A percentile compares a stretch with the other conserved stretches of the same genome.
These are phyloP conservation scores for Rhynchonema sp. DNA, from an alignment of 2,888 invertebrate genomes.

Conservation along the genomic window DNA sequence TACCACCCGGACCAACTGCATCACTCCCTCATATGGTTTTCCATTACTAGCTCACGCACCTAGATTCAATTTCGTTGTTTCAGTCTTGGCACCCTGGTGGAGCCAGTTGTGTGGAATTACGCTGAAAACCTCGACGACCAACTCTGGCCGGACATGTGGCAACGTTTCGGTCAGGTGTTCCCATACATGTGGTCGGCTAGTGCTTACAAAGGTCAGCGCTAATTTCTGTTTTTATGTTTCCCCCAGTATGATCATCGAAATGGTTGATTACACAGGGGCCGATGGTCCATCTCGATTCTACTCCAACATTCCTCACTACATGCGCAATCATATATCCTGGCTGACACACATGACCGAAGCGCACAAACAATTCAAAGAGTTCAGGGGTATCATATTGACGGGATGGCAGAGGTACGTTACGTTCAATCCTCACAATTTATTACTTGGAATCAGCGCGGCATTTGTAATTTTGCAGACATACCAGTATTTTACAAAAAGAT, in stretches of 20 bases:
- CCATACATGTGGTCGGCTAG: slow-evolving; percentile 51
- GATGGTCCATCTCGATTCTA: slow-evolving; percentile 32
- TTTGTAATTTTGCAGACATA: neutral
- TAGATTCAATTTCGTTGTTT: too few species aligned
- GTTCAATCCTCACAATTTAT: neutral
- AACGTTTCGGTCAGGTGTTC: slow-evolving; percentile 36
- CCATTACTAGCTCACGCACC: too few species aligned
- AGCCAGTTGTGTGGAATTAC: slow-evolving; percentile 25
- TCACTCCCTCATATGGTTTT: too few species aligned
- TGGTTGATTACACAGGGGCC: slow-evolving; percentile 37
- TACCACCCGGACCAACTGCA: too few species aligned
- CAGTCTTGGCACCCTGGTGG: slow-evolving; percentile 13
- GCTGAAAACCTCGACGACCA: slow-evolving; percentile 23
- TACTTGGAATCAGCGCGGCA: neutral
- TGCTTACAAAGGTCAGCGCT: slow-evolving; percentile 41
- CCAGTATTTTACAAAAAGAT: too few species aligned
- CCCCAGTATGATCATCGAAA: too few species aligned
- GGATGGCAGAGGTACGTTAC: slow-evolving; percentile 33
- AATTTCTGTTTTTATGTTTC: neutral
- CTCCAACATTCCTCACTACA: slow-evolving; percentile 33
- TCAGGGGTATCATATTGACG: slow-evolving; percentile 32
- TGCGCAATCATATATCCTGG: slow-evolving; percentile 35
- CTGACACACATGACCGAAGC: slow-evolving; percentile 22
- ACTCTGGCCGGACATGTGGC: slow-evolving; percentile 15
- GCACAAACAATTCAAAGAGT: slow-evolving; percentile 21